Base-by-base conservation (phyloP, 2,888 invertebrate species). In the Balanococcus diminutus region DNA sequence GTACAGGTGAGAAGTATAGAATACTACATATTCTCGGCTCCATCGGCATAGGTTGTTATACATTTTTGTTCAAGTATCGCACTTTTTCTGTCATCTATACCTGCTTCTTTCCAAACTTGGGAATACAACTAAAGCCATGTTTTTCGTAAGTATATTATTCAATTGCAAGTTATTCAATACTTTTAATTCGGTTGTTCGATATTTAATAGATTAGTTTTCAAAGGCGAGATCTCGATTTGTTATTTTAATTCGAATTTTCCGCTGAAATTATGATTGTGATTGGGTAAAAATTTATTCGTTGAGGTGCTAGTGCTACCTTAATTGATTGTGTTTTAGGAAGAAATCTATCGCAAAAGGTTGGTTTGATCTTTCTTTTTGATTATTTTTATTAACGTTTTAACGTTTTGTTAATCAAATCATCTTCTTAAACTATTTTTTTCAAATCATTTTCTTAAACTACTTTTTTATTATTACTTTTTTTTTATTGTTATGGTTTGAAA, bases 31-130 rank as follows among this genome's bases (percentile, higher is more conserved):
- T 86, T 81, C 79, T 79, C 61, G 25, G 56, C 56, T 56, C 51
- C 81, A 86, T 86, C 25, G 19, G 56, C 81, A 36, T 81, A 16
- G 81, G 81, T 42, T 46, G 81, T 56, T 81, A 56, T 42, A 11
- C 22, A 28, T 86, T 86, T 86, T 82, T 86, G 36, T 86, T 82
- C 42, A 39, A 82, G 81, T 81, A n/a, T 86, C 32, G 86, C 31
- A 56, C 79, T 81, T 86, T 75, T 56, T 81, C 61, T 79, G 39
- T 86, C 31, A 46, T 79, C 81, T 28, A 36, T 56, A 32, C 6
- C 32, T 79, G 79, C 39, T 39, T 79, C 32, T 79, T 79, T 79
- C 32, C 51, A n/a, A 32, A 1, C 1, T 61, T 8, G 14, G 25
- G 51, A 61, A 61, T 61, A 9, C 25, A 25, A 61, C 25, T 25